phyloP scores from a whole-genome alignment of 2,888 invertebrate genomes.

The Yponomeuta plumbellus region DNA sequence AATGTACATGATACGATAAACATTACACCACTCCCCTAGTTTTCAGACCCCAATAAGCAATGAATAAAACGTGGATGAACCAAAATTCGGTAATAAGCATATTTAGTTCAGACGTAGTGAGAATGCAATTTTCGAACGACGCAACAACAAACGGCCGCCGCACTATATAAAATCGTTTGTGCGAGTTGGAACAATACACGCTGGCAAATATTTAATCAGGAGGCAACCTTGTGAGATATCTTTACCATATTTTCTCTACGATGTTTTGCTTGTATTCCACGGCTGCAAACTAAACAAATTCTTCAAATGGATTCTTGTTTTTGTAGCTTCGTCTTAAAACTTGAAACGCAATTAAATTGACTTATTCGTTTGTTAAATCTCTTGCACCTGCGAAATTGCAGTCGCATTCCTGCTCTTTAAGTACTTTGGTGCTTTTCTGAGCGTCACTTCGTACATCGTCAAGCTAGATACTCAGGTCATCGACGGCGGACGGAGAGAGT shows the following conservation, averaged over 20 bases:
- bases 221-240: constrained; percentile 10
- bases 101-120: neutral
- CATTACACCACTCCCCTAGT: constrained; percentile 14
- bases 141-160: neutral
- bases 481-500: constrained; percentile 27
- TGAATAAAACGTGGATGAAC: neutral
- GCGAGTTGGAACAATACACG: constrained; percentile 11
- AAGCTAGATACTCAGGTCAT: constrained; percentile 29
- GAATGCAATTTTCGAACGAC: neutral
- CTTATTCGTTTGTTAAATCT: neutral
- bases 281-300: neutral
- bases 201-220: constrained; percentile 6
- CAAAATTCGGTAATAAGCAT: neutral
- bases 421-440: constrained; percentile 21
- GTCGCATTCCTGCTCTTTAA: constrained; percentile 11
- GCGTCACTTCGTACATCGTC: constrained; percentile 24
- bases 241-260: neutral
- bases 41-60: neutral
- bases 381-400: constrained; percentile 13
- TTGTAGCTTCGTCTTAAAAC: neutral
- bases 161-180: constrained; percentile 5
- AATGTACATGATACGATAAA: constrained; percentile 27
- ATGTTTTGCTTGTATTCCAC: neutral
- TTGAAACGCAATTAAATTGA: neutral
- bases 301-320: neutral